Base-by-base conservation (phyloP, 2,113 vertebrate species). In the Haemorhous mexicanus region DNA sequence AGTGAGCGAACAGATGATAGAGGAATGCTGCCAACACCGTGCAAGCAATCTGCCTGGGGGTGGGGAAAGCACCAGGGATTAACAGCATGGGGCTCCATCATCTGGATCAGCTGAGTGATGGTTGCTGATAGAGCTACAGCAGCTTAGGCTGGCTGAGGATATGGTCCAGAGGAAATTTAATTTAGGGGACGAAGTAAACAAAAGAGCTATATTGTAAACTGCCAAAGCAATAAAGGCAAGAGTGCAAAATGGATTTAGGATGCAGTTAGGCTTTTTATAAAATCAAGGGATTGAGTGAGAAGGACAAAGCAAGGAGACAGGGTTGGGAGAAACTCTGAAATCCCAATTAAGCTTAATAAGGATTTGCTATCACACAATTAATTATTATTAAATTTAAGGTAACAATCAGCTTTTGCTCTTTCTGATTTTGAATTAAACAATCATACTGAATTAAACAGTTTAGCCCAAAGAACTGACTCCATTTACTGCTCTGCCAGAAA, bases 221-320 rank as follows among this genome's bases (percentile, higher is more conserved):
- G 84, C 70, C 91, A 84, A 81, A 49, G 91, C 76, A 81, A 86
- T 90, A 91, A 81, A 84, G 28, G n/a, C 77, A 64, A 32, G 61
- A 92, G 69, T 78, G 78, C 59, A 87, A 93, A 95, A 78, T 30
- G 77, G 81, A 87, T 91, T 96, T 92, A 92, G 75, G 85, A 90
- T 68, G 69, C 62, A 89, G 62, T 37, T 72, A 80, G 53, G 64
- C 47, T 91, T 89, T 92, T 94, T 79, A 75, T 78, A 72, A 87
- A 93, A 74, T 49, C 74, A 75, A n/a, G 37, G 66, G 41, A 72
- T 73, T 93, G 73, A 52, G 56, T 74, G 56, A 75, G 87, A 96
- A 91, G 81, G 89, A 82, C 87, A 79, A 75, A 89, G 52, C 61
- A 64, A 94, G 89, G 89, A 95, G 66, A 93, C 14, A 12, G 56